phyloP scores from a whole-genome alignment of 2,888 invertebrate species.

The Acleris holmiana region DNA sequence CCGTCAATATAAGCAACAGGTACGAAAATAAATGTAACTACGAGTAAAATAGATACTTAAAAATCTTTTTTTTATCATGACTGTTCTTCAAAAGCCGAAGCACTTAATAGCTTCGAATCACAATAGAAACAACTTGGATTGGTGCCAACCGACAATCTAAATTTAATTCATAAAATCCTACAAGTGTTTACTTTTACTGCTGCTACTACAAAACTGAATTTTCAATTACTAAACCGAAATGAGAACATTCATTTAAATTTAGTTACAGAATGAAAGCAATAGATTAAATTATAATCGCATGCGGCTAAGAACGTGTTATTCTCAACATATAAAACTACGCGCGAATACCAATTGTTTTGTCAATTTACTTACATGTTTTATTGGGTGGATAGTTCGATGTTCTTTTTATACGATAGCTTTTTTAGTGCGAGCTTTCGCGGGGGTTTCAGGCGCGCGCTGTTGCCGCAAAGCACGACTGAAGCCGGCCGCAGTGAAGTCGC shows the following conservation, averaged over 20 bases:
- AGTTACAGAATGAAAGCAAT: conserved; percentile 10
- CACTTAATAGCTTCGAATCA: too few relatives aligned
- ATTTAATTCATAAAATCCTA: background rate
- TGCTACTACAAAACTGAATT: too few relatives aligned
- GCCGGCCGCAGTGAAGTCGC: conserved; percentile 76
- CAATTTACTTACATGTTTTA: conserved; percentile 42
- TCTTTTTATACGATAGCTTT: conserved; percentile 12
- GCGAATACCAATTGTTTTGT: too few relatives aligned
- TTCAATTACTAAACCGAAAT: background rate
- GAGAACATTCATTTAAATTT: background rate
- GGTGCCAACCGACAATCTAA: conserved; percentile 7
- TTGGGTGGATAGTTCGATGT: background rate
- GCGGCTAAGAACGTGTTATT: background rate
- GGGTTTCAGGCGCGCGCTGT: conserved; percentile 58
- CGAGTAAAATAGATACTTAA: background rate
- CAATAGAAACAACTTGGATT: background rate
- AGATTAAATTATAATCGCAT: conserved; percentile 14
- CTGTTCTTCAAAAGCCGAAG: background rate
- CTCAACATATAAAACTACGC: background rate
- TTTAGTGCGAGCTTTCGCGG: conserved; percentile 46
- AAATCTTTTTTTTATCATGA: background rate
- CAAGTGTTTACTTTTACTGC: background rate
- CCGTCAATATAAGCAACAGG: conserved; percentile 9
- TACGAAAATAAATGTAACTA: background rate
- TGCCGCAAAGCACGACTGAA: conserved; percentile 74